Conservation (phyloP, 2,113 vertebrate genomes). For the Bubalus kerabau region DNA sequence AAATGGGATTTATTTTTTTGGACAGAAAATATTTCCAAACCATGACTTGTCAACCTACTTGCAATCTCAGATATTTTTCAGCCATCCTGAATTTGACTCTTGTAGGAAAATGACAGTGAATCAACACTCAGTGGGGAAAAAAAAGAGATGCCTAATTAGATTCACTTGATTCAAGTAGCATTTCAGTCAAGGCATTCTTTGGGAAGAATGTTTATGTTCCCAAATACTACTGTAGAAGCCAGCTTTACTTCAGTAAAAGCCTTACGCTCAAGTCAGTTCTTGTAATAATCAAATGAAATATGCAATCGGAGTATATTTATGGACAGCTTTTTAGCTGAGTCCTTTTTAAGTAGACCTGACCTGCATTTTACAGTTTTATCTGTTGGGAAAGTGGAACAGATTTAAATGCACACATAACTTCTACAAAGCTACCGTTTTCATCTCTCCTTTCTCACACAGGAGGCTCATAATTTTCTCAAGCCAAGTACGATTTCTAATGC, state of each 20-base stretch:
- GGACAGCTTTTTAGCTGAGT: background rate
- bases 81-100: background rate
- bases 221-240: background rate
- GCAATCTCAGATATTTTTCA: background rate
- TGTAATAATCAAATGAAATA: background rate
- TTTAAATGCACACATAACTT: background rate
- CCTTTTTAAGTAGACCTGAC: background rate
- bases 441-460: background rate
- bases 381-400: background rate
- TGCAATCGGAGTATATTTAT: background rate
- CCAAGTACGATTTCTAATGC: background rate
- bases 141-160: background rate
- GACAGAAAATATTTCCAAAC: background rate
- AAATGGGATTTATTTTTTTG: background rate
- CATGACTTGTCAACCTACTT: background rate
- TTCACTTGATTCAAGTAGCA: background rate
- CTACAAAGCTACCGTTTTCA: background rate
- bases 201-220: background rate
- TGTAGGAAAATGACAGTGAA: background rate
- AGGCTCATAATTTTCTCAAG: background rate
- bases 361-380: background rate
- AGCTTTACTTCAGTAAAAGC: background rate
- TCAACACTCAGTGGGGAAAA: background rate
- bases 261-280: background rate
- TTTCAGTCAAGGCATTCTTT: background rate